phyloP scores from a whole-genome alignment of 2,888 invertebrate genomes.

The Cryptocheilus praepositus region DNA sequence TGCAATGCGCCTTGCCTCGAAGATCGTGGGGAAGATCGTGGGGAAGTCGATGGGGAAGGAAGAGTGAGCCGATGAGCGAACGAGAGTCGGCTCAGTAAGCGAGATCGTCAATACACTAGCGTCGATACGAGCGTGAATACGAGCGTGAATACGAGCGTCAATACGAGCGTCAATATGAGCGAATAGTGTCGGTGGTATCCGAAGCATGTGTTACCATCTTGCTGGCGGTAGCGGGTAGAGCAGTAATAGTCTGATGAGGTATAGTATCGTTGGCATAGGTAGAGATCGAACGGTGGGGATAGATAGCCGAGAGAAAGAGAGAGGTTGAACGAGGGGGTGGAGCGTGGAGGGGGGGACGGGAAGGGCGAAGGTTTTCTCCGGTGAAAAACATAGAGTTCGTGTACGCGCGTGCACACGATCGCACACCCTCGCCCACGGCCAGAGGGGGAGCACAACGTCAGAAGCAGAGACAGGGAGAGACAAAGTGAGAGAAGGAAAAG shows the following conservation, averaged over 20 bases:
- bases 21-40: too few species aligned
- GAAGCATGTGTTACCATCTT: too few species aligned
- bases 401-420: not conserved
- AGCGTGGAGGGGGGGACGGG: not conserved
- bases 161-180: too few species aligned
- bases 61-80: not conserved
- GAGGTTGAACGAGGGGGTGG: not conserved
- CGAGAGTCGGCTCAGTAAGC: not conserved
- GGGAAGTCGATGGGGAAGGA: too few species aligned
- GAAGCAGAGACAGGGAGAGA: not conserved
- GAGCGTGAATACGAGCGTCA: too few species aligned
- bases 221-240: too few species aligned
- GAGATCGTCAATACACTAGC: too few species aligned
- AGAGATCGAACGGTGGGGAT: constrained; percentile 28
- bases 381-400: constrained; percentile 28
- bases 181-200: not conserved
- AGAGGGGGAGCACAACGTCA: constrained; percentile 22
- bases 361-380: constrained; percentile 26
- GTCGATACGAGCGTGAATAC: not conserved
- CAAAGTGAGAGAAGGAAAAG: not conserved
- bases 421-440: not conserved
- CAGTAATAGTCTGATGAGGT: constrained; percentile 9
- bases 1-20: too few species aligned
- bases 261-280: constrained; percentile 38
- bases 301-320: not conserved